Evolutionary conservation across 2,888 invertebrate genomes (phyloP), one percentile per base, ranked within the genome.

Genomic region (Trachelus iudaicus): DNA sequence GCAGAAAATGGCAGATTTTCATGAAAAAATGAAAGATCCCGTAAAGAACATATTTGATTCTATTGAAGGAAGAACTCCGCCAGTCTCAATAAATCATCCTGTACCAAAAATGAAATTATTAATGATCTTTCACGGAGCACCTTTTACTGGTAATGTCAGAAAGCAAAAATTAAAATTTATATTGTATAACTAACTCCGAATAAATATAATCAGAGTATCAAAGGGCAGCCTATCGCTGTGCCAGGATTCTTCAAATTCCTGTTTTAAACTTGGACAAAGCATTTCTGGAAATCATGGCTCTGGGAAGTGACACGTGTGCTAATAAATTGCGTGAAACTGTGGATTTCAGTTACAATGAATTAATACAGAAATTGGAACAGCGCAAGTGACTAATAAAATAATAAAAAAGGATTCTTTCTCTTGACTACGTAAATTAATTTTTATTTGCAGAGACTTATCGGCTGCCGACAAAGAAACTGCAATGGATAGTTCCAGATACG

Each of bases 211-310:
- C 69, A 89, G 80, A 93, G 92, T 87, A 91, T 93, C 78, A 94
- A 94, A 87, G 86, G 89, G 40, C 91, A 92, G 87, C 93, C 92
- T 85, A 92, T 92, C 78, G 92, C 93, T 86, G 92, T 34, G 88
- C 88, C 15, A 87, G 77, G 33, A 30, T 30, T 6, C 80, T 89
- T n/a, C 82, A 76, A 4, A n/a, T 89, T 4, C 85, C 89, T 2
- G 69, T 88, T 0, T 77, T 90, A 13, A 84, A 81, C 33, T 71
- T 89, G 11, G 84, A 90, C 68, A 81, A 81, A 56, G 83, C 83
- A 23, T 85, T 90, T 33, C 80, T 81, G 2, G 86, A 89, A 81
- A 77, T 83, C n/a, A 80, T 88, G 12, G 86, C 86, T 11, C 77
- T 82, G 0, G 81, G 84, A 9, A 77, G 83, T 30, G 84, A 82